Conservation (phyloP, 2,888 invertebrate species). For the Rhingia rostrata region DNA sequence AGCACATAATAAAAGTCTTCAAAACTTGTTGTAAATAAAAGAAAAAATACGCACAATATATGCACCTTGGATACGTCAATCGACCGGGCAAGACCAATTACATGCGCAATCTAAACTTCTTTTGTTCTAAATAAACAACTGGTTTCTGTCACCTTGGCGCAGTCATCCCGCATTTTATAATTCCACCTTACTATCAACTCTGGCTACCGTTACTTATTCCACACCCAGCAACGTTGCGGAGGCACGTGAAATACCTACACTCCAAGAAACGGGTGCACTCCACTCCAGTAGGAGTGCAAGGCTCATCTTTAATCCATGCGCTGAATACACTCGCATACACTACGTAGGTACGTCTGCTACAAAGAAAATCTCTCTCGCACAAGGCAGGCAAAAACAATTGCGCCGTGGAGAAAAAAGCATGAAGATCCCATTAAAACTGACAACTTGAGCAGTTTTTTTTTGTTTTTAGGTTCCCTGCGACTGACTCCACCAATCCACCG, state of each 20-base stretch:
- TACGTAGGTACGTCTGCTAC: slow-evolving; percentile 13
- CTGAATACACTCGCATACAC: not conserved
- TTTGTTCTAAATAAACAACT: slow-evolving; percentile 37
- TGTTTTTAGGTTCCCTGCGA: slow-evolving; percentile 11
- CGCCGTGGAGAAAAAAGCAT: slow-evolving; percentile 47
- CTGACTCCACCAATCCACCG: slow-evolving; percentile 1
- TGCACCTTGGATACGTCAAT: too few species aligned
- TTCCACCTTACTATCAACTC: not conserved
- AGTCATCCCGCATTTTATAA: slow-evolving; percentile 15
- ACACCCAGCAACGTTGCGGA: slow-evolving; percentile 13
- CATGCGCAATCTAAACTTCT: slow-evolving; percentile 35
- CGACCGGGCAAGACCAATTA: slow-evolving; percentile 50
- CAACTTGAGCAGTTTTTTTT: slow-evolving; percentile 63
- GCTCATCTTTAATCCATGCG: slow-evolving; percentile 44
- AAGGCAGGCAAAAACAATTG: slow-evolving; percentile 53
- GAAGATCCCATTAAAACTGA: slow-evolving; percentile 74
- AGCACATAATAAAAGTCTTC: too few species aligned
- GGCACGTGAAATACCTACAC: slow-evolving; percentile 4
- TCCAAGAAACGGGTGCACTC: slow-evolving; percentile 25
- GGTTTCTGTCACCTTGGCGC: slow-evolving; percentile 19
- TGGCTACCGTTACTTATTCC: slow-evolving; percentile 39
- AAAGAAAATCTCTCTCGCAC: slow-evolving; percentile 35
- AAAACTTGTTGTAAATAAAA: too few species aligned
- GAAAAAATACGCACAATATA: too few species aligned
- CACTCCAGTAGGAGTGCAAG: slow-evolving; percentile 32